Evolutionary conservation across 2,888 invertebrate genomes (phyloP).

Genomic region (Pantelozetes paolii): DNA sequence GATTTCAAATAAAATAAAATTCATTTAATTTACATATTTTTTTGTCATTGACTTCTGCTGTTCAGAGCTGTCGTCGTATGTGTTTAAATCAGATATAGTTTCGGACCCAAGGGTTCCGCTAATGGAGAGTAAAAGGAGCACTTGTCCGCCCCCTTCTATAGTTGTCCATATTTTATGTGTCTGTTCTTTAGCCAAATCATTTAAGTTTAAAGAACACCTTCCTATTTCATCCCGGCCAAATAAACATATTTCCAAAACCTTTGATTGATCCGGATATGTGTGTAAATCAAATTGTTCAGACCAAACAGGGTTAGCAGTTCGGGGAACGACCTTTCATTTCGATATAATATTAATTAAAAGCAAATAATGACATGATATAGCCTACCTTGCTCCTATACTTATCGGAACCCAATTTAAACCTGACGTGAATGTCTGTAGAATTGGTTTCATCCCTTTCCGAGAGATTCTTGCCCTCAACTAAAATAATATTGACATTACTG

Average conservation of each 20-base stretch:
- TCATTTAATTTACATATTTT: background rate
- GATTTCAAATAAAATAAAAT: conserved; percentile 27
- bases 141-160: conserved; percentile 73
- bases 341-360: no score
- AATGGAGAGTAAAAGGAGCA: conserved; percentile 84
- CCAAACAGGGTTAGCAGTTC: conserved; percentile 84
- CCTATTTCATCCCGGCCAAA: conserved; percentile 90
- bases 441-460: conserved; percentile 68
- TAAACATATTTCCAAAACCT: conserved; percentile 82
- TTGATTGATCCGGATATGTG: conserved; percentile 87
- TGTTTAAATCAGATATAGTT: conserved; percentile 77
- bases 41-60: conserved; percentile 54
- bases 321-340: conserved; percentile 57
- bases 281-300: conserved; percentile 95
- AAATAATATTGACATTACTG: conserved; percentile 91
- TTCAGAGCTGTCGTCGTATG: conserved; percentile 72
- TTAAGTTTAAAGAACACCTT: conserved; percentile 75
- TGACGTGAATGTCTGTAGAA: conserved; percentile 81
- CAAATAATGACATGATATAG: no score
- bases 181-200: conserved; percentile 74
- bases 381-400: conserved; percentile 88
- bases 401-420: conserved; percentile 93
- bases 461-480: conserved; percentile 89
- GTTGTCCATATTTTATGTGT: conserved; percentile 86
- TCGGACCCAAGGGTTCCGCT: conserved; percentile 82